These are phyloP conservation scores for Drusus annulatus DNA, from an alignment of 1,140 invertebrate genomes.

Conservation along the genomic window DNA sequence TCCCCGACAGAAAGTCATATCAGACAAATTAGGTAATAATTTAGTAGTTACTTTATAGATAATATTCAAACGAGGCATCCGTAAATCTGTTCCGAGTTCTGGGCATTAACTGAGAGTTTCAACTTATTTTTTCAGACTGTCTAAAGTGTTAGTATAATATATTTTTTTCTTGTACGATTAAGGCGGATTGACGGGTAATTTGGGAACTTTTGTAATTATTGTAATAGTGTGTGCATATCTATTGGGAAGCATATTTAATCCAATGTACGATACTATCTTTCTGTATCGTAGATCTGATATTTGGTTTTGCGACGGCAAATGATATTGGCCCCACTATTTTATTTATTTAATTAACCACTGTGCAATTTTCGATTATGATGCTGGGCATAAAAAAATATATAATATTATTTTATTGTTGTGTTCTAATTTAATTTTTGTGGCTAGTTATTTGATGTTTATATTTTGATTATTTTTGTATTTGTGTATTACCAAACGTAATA, in stretches of 20 bases:
- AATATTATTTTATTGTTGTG: background rate
- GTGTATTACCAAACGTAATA: conserved; percentile 12
- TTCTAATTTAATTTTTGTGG: background rate
- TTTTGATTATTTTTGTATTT: conserved; percentile 11
- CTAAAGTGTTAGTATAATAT: conserved; percentile 30
- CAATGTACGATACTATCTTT: background rate
- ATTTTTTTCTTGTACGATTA: conserved; percentile 42
- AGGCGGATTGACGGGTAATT: conserved; percentile 48
- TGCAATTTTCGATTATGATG: conserved; percentile 23
- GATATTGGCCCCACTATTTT: conserved; percentile 8
- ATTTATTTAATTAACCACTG: conserved; percentile 20
- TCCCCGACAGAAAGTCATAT: too few species aligned
- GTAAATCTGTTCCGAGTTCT: too few species aligned
- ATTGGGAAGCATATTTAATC: conserved; percentile 26
- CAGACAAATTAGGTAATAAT: too few species aligned
- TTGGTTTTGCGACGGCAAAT: conserved; percentile 9
- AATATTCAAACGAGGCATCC: too few species aligned
- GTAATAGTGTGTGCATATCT: conserved; percentile 12
- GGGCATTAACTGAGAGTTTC: too few species aligned
- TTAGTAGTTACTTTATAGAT: too few species aligned
- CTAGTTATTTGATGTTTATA: conserved; percentile 13
- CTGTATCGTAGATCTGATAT: conserved; percentile 32
- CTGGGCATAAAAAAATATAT: conserved; percentile 14
- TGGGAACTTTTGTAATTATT: conserved; percentile 40
- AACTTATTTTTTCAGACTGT: background rate